Evolutionary conservation across 2,113 vertebrate genomes (phyloP), one percentile per base, ranked within the genome.

Genomic region (Heliornis fulica): DNA sequence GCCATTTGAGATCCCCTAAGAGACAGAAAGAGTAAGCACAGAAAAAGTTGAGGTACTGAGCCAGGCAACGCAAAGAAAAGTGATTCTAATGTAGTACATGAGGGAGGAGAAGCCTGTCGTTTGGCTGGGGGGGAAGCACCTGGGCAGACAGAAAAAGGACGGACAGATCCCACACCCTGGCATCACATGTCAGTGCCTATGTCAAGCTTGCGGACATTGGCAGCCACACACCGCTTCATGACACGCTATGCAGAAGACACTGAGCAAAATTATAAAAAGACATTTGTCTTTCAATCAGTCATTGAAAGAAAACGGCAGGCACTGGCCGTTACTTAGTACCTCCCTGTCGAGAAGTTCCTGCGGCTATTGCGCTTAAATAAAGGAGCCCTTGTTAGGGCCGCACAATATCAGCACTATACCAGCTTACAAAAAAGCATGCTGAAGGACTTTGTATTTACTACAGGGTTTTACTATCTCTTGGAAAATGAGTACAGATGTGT

Each of bases 101-200:
- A 83, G 18, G 38, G 72, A 77, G 63, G 41, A 66, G 45, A 83
- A 86, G 74, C 10, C 29, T 56, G 46, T 51, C 10, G 4, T 66
- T 82, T n/a, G n/a, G n/a, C n/a, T n/a, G n/a, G n/a, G n/a, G 2
- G 2, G 11, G 15, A 6, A 70, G 5, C 53, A 74, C 15, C 7
- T 15, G 19, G 65, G 68, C 1, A 7, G 51, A 36, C 0, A 12
- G 32, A 34, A 61, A 53, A 84, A 71, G 11, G 29, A 80, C 1
- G 0, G 40, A 50, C 26, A 82, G 34, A 79, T 56, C 32, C 31
- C 7, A 13, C 70, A 91, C 43, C 70, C 70, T 41, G 48, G 53
- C 9, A 0, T 82, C 75, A 59, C 61, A 1, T 3, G 43, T 36
- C 4, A 0, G 14, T 19, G 45, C 28, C 34, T 1, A 0, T 31